Evolutionary conservation across 2,888 invertebrate genomes (phyloP), one percentile per base, ranked within the genome.

Genomic region (Atrina japonica): DNA sequence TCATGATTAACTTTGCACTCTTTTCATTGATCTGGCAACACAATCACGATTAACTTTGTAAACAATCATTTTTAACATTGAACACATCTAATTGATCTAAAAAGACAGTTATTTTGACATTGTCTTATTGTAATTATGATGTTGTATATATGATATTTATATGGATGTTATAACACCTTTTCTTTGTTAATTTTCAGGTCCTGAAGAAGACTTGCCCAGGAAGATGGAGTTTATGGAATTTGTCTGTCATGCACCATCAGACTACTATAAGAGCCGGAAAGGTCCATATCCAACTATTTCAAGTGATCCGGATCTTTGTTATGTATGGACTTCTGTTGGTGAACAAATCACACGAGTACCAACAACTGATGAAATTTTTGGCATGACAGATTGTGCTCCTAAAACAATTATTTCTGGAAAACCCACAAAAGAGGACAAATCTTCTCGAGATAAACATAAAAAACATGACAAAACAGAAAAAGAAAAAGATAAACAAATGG

Each of bases 181-280:
- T n/a, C n/a, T n/a, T n/a, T n/a, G n/a, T n/a, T n/a, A n/a, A n/a
- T 64, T 76, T 90, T 47, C 88, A 94, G 96, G 97, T 2, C 96
- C 96, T 0, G 97, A 97, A 87, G 97, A 97, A 91, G 97, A 97
- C 78, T 91, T 96, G 1, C 95, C 97, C 0, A 93, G 97, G 6
- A 95, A 94, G 89, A 91, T 97, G 63, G 95, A 95, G 35, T 95
- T 94, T 80, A 94, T 97, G 94, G 95, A 96, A 86, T 97, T 97
- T 91, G 94, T 97, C 11, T 96, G 97, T 95, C 97, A 96, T 86
- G 96, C 97, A 0, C 97, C 97, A 0, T 96, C 96, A 0, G 96
- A 97, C 89, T 97, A 97, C 74, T 89, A 83, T 90, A 94, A 94
- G 86, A 93, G 95, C 9, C 93, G 93, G 80, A 94, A 93, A 77